Evolutionary conservation across 2,113 vertebrate species (phyloP).

Genomic region (Speoplatyrhinus poulsoni): DNA sequence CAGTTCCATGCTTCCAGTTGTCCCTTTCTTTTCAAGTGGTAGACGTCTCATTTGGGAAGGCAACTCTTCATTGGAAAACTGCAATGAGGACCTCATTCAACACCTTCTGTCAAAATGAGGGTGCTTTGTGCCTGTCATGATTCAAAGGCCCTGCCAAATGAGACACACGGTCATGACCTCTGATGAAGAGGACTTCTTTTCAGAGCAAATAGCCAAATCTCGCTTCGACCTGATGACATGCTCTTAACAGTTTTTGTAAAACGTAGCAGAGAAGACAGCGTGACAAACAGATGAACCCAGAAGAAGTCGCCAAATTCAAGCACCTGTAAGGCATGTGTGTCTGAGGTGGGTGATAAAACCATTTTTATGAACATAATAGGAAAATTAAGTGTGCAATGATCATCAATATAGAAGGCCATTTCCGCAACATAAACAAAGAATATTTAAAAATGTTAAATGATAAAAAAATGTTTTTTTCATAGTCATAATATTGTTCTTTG

Average conservation of each 20-base stretch:
- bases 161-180: slow-evolving; percentile 3
- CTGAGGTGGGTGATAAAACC: not conserved
- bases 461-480: too few relatives aligned
- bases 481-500: too few relatives aligned
- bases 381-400: too few relatives aligned
- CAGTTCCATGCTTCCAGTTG: not conserved
- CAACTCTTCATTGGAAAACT: not conserved
- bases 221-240: slow-evolving; percentile 23
- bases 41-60: not conserved
- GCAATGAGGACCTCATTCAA: not conserved
- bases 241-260: slow-evolving; percentile 8
- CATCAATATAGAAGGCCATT: too few relatives aligned
- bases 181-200: slow-evolving; percentile 8
- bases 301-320: too few relatives aligned
- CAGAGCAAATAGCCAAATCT: slow-evolving; percentile 13
- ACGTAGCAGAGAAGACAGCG: not conserved
- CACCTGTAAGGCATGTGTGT: too few relatives aligned
- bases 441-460: too few relatives aligned
- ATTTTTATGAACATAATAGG: too few relatives aligned
- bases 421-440: too few relatives aligned
- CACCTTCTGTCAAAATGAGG: slow-evolving; percentile 2
- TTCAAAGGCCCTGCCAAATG: slow-evolving; percentile 14
- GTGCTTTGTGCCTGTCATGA: slow-evolving; percentile 4
- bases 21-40: not conserved
- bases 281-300: not conserved